Base-by-base conservation (phyloP, 2,888 invertebrate genomes). In the Tachina fera region DNA sequence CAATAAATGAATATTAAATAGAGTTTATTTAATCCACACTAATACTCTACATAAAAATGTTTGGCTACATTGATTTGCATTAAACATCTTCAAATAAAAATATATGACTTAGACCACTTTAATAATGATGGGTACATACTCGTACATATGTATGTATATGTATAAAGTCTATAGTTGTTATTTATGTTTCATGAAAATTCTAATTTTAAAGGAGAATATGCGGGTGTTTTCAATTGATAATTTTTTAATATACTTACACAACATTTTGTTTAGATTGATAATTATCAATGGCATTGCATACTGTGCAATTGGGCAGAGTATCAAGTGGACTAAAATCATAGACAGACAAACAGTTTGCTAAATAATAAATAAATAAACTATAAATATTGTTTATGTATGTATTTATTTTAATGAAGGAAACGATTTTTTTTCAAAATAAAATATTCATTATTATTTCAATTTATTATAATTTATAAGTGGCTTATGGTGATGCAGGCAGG, bases 261-360 rank as follows among this genome's bases (percentile, higher is more conserved):
- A 53, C n/a, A 22, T 53, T 58, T 45, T 9, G 9, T 43, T 1
- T 19, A 10, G 39, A 53, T 4, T 41, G 53, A 43, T 16, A 53
- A 45, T n/a, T n/a, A n/a, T 53, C 67, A 77, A 77, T 70, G 49
- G n/a, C 13, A 53, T 39, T 67, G 43, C 2, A 56, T 31, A 41
- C 9, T 16, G 56, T 74, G 49, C 43, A 41, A 83, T 78, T 78
- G 78, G 77, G 74, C 83, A 74, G 68, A 70, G 41, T 68, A 83
- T 83, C 78, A 75, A 83, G 47, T 75, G 74, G 49, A 19, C 68
- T 60, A 51, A 78, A 51, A 74, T 68, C 51, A 80, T 10, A 67
- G 11, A 58, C n/a, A 41, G 13, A 53, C 31, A 39, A 1, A 49
- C 41, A 39, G 49, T 68, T 49, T 19, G 31, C 13, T 19, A 68